phyloP scores from a whole-genome alignment of 2,888 invertebrate species.

The Andrena marginata region DNA sequence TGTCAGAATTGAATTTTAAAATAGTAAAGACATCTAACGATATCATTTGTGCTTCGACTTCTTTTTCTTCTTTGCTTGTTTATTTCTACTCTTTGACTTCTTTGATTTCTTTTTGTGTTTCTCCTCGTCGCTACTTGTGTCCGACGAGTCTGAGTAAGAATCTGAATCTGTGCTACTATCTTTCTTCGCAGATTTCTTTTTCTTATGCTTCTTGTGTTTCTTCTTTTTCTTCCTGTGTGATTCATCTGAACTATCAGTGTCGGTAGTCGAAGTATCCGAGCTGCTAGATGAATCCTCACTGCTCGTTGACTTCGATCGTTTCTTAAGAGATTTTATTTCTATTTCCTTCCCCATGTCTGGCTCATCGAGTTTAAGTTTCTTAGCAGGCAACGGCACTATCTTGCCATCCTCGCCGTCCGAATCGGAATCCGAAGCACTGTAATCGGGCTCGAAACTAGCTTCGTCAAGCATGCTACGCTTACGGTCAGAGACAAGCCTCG shows the following conservation, averaged over 20 bases:
- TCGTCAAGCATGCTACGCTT: slow-evolving; percentile 91
- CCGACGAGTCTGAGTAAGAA: slow-evolving; percentile 88
- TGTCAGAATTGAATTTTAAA: slow-evolving; percentile 44
- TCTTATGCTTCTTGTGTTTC: slow-evolving; percentile 87
- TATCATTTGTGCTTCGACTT: slow-evolving; percentile 88
- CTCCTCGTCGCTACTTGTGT: slow-evolving; percentile 88
- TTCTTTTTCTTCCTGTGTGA: slow-evolving; percentile 87
- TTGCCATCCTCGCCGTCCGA: slow-evolving; percentile 86
- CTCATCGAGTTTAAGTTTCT: slow-evolving; percentile 77
- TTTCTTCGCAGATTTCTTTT: slow-evolving; percentile 87
- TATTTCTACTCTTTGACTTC: slow-evolving; percentile 90
- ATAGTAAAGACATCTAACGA: slow-evolving; percentile 54
- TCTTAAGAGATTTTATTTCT: slow-evolving; percentile 83
- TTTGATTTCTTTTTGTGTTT: slow-evolving; percentile 88
- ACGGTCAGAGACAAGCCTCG: slow-evolving; percentile 86
- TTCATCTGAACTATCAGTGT: slow-evolving; percentile 85
- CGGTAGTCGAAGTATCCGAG: slow-evolving; percentile 85
- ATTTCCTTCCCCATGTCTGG: slow-evolving; percentile 72
- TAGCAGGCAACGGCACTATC: slow-evolving; percentile 66
- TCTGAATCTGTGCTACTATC: slow-evolving; percentile 88
- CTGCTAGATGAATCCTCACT: slow-evolving; percentile 86
- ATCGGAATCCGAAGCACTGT: slow-evolving; percentile 90
- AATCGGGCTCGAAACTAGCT: slow-evolving; percentile 91
- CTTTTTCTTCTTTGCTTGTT: slow-evolving; percentile 90
- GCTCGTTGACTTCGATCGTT: slow-evolving; percentile 85